These are phyloP conservation scores for roundworm (Caenorhabditis elegans) DNA, from an alignment of 1,140 invertebrate genomes.

Conservation along the genomic window DNA sequence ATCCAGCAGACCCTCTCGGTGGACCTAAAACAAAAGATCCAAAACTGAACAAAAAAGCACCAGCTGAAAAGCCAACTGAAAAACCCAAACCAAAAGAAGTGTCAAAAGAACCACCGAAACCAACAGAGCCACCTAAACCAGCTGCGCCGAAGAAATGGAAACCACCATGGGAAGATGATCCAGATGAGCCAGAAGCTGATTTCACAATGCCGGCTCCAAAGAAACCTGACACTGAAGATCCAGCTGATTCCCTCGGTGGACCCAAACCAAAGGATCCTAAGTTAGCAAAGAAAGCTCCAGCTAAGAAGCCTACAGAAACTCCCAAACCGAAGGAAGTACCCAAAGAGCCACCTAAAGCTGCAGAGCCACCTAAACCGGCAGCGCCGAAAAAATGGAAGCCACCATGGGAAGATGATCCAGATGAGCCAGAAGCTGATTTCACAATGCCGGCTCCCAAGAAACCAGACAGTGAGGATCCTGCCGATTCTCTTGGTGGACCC, in stretches of 20 bases:
- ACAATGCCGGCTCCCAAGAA: background rate
- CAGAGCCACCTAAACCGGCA: background rate
- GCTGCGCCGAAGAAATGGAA: background rate
- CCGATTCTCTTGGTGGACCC: background rate
- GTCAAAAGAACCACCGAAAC: background rate
- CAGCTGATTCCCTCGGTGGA: background rate
- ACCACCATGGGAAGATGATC: background rate
- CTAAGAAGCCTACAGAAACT: background rate
- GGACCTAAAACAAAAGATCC: background rate
- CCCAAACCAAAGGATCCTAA: background rate
- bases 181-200: background rate
- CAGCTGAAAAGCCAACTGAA: background rate
- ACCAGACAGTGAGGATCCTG: background rate
- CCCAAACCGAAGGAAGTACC: background rate
- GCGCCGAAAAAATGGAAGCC: slow-evolving; percentile 7
- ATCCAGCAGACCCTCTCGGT: background rate
- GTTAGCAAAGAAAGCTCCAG: background rate
- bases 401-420: background rate
- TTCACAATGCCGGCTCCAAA: background rate
- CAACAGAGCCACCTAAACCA: background rate
- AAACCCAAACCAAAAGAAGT: background rate
- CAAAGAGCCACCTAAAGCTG: background rate
- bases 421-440: background rate
- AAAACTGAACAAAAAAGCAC: background rate
- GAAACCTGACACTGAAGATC: background rate